Base-by-base conservation (phyloP, 1,140 invertebrate species). In the Hycleus phaleratus region DNA sequence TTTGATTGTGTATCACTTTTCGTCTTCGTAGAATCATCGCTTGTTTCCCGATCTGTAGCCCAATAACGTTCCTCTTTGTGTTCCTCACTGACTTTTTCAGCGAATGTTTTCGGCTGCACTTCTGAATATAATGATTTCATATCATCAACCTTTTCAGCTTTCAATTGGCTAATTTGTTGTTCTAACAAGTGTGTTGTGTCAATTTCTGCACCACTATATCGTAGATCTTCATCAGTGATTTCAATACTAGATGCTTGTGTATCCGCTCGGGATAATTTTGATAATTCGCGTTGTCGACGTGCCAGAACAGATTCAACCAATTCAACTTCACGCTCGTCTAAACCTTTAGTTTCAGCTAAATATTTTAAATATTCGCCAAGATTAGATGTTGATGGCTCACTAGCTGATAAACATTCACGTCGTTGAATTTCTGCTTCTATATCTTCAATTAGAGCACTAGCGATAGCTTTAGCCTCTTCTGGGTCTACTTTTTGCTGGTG, bases 181-280 rank as follows among this genome's bases (percentile, higher is more conserved):
- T 67, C 76, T 73, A 67, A 74, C 64, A 72, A 77, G 71, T 56
- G 78, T 26, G 82, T 84, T 48, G 83, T 77, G 73, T 86, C 84
- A 46, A 80, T 80, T 66, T 83, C 83, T 49, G 79, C 78, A 56
- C 82, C 82, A 71, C 84, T 87, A 65, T 77, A 79, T 54, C 74
- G 65, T 26, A 83, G 67, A 69, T 86, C 82, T 72, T 86, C 85
- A 73, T 85, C 85, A 26, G 82, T 87, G 50, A 84, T 81, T 75
- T 85, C 81, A 68, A 82, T 80, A 54, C 83, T 82, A 0, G 78
- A 82, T 50, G 81, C 76, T 72, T 78, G 80, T 26, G 79, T 81
- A 44, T 83, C 80, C 48, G 70, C 73, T 58, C 78, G 69, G 26
- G 73, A 61, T 26, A 78, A 65, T 58, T 71, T 73, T 10, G 71